Percentiles rank a stretch among this genome's conserved stretches.
phyloP scores from a whole-genome alignment of 2,797 vertebrate genomes.

The Peromyscus attwateri region DNA sequence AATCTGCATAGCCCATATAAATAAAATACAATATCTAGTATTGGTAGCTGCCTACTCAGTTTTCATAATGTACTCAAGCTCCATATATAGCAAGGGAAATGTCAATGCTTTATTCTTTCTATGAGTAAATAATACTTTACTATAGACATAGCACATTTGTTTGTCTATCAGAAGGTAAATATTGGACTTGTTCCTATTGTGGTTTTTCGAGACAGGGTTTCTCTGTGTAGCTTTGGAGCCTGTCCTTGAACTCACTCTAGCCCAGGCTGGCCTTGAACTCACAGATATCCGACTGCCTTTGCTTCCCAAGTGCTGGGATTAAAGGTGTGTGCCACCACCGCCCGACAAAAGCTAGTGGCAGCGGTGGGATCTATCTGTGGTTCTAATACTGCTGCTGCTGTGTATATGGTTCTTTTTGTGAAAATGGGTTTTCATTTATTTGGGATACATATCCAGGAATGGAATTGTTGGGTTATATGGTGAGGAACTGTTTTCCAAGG shows the following conservation, averaged over 20 bases:
- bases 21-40: background rate
- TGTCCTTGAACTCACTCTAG: no score
- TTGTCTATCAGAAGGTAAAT: background rate
- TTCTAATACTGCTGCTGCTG: background rate
- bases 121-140: background rate
- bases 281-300: no score
- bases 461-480: background rate
- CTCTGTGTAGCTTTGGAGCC: no score
- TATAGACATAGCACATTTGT: background rate
- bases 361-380: background rate
- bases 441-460: background rate
- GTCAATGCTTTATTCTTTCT: background rate
- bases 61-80: background rate
- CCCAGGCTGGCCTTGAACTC: no score
- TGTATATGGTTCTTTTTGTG: background rate
- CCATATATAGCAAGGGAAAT: background rate
- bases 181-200: background rate
- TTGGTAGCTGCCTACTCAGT: background rate
- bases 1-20: background rate
- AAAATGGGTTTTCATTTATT: slow-evolving; percentile 32
- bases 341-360: no score
- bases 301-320: no score
- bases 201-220: background rate
- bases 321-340: no score
- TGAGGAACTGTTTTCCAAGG: background rate